Evolutionary conservation across 2,797 vertebrate species (phyloP).

Genomic region (Benthosema pterotum): DNA sequence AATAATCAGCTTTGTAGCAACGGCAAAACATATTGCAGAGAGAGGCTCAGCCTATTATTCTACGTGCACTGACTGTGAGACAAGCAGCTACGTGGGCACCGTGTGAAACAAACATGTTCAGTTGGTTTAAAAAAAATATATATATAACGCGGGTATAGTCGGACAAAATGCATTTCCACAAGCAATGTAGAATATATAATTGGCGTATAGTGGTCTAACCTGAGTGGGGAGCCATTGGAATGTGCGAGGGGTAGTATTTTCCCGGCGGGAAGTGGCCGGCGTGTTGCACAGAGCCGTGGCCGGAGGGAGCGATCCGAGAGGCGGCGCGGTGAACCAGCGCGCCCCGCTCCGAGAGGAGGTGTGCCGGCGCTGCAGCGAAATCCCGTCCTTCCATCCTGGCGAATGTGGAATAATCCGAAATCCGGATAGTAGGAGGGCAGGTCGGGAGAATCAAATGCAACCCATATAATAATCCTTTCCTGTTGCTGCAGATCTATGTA

Average conservation of each 20-base stretch:
- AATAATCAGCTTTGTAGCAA: slow-evolving; percentile 37
- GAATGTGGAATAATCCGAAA: slow-evolving; percentile 80
- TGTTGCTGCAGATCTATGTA: slow-evolving; percentile 66
- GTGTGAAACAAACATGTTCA: slow-evolving; percentile 35
- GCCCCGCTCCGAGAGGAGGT: slow-evolving; percentile 92
- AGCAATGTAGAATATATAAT: background rate
- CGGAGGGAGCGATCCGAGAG: slow-evolving; percentile 86
- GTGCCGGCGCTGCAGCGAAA: slow-evolving; percentile 92
- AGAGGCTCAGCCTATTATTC: slow-evolving; percentile 11
- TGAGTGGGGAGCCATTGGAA: slow-evolving; percentile 96
- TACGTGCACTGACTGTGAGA: slow-evolving; percentile 37
- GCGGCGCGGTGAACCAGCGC: slow-evolving; percentile 90
- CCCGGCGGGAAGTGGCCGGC: slow-evolving; percentile 90
- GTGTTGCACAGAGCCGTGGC: slow-evolving; percentile 88
- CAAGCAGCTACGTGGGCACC: slow-evolving; percentile 28
- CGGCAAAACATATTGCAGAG: slow-evolving; percentile 22
- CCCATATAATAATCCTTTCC: slow-evolving; percentile 82
- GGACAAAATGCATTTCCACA: slow-evolving; percentile 1
- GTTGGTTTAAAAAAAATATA: too few species aligned
- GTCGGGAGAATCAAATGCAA: slow-evolving; percentile 78
- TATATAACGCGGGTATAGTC: slow-evolving; percentile 4
- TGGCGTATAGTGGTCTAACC: slow-evolving; percentile 75
- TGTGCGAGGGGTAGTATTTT: slow-evolving; percentile 94
- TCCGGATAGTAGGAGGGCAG: slow-evolving; percentile 70
- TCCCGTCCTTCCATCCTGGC: slow-evolving; percentile 95